A percentile compares a stretch with the other conserved stretches of the same genome.
phyloP scores from a whole-genome alignment of 2,797 vertebrate species.

The Oryzias dopingdopingensis region DNA sequence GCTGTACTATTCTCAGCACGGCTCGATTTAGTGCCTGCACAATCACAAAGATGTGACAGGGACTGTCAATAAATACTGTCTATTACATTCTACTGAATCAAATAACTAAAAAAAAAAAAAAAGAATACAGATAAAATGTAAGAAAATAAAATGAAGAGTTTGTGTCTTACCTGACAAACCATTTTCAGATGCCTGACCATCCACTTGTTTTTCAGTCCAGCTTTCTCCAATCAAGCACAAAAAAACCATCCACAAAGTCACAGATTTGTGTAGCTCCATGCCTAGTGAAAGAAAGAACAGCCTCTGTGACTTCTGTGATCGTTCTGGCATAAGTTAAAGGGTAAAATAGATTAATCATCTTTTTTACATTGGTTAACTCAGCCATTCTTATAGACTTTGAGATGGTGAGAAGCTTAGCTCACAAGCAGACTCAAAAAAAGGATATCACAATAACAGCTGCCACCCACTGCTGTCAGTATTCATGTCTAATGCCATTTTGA shows the following conservation, averaged over 20 bases:
- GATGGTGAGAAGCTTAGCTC: background rate
- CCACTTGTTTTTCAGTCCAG: slow-evolving; percentile 63
- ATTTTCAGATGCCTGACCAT: slow-evolving; percentile 60
- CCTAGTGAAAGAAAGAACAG: slow-evolving; percentile 40
- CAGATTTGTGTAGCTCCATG: slow-evolving; percentile 76
- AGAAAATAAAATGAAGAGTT: background rate
- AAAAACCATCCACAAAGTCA: slow-evolving; percentile 74
- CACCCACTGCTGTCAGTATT: background rate
- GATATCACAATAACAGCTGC: background rate
- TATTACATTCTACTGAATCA: slow-evolving; percentile 1
- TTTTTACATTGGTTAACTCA: background rate
- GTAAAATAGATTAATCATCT: background rate
- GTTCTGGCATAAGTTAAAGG: too few species aligned
- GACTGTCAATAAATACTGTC: slow-evolving; percentile 13
- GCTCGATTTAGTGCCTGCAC: slow-evolving; percentile 71
- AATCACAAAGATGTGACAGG: slow-evolving; percentile 53
- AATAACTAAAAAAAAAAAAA: background rate
- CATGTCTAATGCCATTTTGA: background rate
- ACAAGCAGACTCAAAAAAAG: too few species aligned
- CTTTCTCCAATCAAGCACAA: slow-evolving; percentile 69
- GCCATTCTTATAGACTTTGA: background rate
- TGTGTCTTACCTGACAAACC: slow-evolving; percentile 64
- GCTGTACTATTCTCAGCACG: slow-evolving; percentile 76
- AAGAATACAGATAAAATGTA: slow-evolving; percentile 1
- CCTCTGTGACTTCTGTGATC: too few species aligned